Percentiles rank a stretch among this genome's conserved stretches.
These are phyloP conservation scores for Mobula hypostoma DNA, from an alignment of 2,113 vertebrate genomes.

Conservation along the genomic window DNA sequence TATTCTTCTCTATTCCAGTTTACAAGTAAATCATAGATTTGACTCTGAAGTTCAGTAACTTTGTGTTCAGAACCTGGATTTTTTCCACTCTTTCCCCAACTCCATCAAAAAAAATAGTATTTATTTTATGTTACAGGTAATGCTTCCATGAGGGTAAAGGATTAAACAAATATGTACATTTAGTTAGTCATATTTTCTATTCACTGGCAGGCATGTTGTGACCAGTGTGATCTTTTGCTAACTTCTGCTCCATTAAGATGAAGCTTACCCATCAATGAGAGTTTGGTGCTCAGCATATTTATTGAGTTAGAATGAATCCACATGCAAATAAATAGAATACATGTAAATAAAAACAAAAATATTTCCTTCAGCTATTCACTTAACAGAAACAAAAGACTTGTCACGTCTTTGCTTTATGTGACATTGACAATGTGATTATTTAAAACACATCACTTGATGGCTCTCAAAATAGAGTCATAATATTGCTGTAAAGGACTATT, in stretches of 20 bases:
- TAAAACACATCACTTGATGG: conserved; percentile 27
- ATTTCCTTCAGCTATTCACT: conserved; percentile 1
- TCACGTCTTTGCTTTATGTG: conserved; percentile 25
- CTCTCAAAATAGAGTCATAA: conserved; percentile 18
- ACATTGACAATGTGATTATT: conserved; percentile 28
- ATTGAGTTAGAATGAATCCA: background rate
- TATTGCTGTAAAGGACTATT: conserved; percentile 32
- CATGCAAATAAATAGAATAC: background rate
- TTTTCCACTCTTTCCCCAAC: background rate
- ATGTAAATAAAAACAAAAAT: background rate
- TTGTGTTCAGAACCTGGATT: background rate
- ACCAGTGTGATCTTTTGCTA: background rate
- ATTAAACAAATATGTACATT: background rate
- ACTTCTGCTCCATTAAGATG: background rate
- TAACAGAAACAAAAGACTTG: background rate
- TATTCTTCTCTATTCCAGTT: background rate
- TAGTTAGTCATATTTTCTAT: background rate
- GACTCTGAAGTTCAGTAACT: background rate
- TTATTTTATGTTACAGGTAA: background rate
- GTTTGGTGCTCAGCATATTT: background rate
- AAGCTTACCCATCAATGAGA: background rate
- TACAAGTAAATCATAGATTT: background rate
- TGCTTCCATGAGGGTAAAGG: background rate
- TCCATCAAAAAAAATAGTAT: background rate
- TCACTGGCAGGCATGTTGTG: background rate